Evolutionary conservation across 1,140 invertebrate species (phyloP), one percentile per base, ranked within the genome.

Genomic region (Hermatobates lingyangjiaoensis): DNA sequence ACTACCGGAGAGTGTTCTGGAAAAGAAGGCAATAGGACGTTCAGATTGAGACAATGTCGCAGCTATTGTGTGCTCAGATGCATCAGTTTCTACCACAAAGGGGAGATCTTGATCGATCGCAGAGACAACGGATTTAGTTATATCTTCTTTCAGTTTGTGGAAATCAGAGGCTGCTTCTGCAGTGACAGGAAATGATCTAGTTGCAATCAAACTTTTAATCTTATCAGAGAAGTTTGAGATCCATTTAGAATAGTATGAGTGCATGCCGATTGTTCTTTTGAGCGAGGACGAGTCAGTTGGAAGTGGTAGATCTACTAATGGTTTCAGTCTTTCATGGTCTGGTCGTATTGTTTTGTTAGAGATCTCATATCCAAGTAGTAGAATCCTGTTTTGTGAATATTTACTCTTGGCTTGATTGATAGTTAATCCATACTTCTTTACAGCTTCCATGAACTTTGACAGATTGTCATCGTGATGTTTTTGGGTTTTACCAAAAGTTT

Each of bases 21-120:
- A 74, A 1, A 63, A 69, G 59, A 61, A 74, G 12, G 63, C 62
- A 18, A 76, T 66, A 1, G 69, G 69, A 7, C n/a, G n/a, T n/a
- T n/a, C n/a, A n/a, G n/a, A n/a, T n/a, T n/a, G n/a, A n/a, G n/a
- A n/a, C n/a, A n/a, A n/a, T n/a, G n/a, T n/a, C n/a, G n/a, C n/a
- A n/a, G n/a, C n/a, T n/a, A n/a, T n/a, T n/a, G n/a, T n/a, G n/a
- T n/a, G n/a, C n/a, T n/a, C n/a, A n/a, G n/a, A n/a, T n/a, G n/a
- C n/a, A n/a, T n/a, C n/a, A n/a, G n/a, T n/a, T n/a, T n/a, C n/a
- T n/a, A n/a, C n/a, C n/a, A n/a, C n/a, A n/a, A n/a, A n/a, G n/a
- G n/a, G n/a, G n/a, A n/a, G n/a, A n/a, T n/a, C n/a, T n/a, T n/a
- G n/a, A n/a, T n/a, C 59, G 18, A 30, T 7, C 3, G 34, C n/a